A percentile compares a stretch with the other conserved stretches of the same genome.
phyloP scores from a whole-genome alignment of 2,113 vertebrate species.

The Nerophis lumbriciformis region DNA sequence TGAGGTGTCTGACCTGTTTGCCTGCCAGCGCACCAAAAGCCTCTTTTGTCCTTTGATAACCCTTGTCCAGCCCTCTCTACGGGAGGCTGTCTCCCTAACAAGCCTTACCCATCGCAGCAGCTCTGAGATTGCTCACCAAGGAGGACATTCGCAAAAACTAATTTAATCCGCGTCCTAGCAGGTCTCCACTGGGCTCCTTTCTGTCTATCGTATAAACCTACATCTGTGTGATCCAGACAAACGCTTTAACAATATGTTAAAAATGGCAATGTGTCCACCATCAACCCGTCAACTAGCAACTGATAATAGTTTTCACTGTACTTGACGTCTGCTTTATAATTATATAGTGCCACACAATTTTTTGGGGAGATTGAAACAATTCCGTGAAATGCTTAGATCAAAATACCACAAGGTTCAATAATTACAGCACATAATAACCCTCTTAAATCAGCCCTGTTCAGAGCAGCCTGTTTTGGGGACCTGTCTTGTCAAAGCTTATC shows the following conservation, averaged over 20 bases:
- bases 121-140: constrained; percentile 43
- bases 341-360: not conserved
- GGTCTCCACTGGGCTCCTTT: not conserved
- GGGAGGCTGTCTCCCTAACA: constrained; percentile 58
- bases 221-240: constrained; percentile 20
- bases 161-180: constrained; percentile 54
- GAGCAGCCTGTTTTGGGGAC: too few species aligned
- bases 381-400: too few species aligned
- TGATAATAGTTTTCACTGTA: not conserved
- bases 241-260: not conserved
- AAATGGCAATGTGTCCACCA: not conserved
- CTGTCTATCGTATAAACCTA: constrained; percentile 13
- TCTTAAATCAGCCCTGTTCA: too few species aligned
- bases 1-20: constrained; percentile 33
- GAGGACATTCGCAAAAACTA: constrained; percentile 42
- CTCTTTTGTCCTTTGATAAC: constrained; percentile 68
- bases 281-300: not conserved
- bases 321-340: not conserved
- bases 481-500: too few species aligned
- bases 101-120: constrained; percentile 47
- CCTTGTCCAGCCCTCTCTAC: constrained; percentile 54
- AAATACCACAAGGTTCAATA: too few species aligned
- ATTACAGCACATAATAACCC: too few species aligned
- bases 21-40: constrained; percentile 65
- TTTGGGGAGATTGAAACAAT: not conserved